These are phyloP conservation scores for Enchytraeus crypticus DNA, from an alignment of 2,888 invertebrate genomes.

Conservation along the genomic window DNA sequence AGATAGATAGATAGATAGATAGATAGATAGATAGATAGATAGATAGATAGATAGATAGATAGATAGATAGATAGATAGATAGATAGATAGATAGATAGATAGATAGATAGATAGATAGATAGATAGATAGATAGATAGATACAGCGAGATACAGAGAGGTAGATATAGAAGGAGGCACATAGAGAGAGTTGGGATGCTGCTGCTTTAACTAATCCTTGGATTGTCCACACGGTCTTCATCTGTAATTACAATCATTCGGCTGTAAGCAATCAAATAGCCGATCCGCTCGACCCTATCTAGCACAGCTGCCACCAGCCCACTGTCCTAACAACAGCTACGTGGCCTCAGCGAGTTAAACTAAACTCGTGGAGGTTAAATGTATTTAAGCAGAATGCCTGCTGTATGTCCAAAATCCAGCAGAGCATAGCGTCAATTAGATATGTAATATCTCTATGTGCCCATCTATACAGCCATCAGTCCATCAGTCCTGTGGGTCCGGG, in stretches of 20 bases:
- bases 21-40: too few species aligned
- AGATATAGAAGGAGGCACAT: too few species aligned
- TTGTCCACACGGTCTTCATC: constrained; percentile 2
- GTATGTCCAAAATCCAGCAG: background rate
- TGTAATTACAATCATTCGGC: constrained; percentile 11
- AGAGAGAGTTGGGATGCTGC: too few species aligned
- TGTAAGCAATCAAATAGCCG: constrained; percentile 10
- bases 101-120: too few species aligned
- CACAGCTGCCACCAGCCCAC: too few species aligned
- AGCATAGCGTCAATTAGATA: constrained; percentile 8
- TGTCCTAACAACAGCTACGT: background rate
- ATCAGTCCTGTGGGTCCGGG: background rate
- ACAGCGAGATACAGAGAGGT: too few species aligned
- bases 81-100: too few species aligned
- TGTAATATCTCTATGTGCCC: constrained; percentile 8
- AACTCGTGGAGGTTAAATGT: background rate
- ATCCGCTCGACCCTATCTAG: too few species aligned
- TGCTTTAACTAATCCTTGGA: constrained; percentile 2
- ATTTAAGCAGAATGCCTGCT: background rate
- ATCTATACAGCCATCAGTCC: background rate
- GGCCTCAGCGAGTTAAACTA: background rate
- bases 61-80: too few species aligned
- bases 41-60: too few species aligned
- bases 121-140: too few species aligned
- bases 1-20: too few species aligned